Base-by-base conservation (phyloP, 2,113 vertebrate genomes). In the Hypanus sabinus region DNA sequence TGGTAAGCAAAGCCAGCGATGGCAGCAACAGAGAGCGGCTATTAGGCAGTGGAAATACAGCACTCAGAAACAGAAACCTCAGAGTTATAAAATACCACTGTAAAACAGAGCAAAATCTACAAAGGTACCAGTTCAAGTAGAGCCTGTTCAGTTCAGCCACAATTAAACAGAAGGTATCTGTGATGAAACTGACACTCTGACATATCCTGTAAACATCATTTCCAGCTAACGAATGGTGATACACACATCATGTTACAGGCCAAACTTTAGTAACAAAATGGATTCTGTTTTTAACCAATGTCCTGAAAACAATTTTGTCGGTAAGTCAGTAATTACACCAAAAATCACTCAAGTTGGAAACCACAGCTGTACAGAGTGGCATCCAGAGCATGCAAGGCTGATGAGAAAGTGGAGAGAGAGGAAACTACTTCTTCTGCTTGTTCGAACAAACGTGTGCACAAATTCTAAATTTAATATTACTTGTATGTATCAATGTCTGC, bases 1-100 rank as follows among this genome's bases (percentile, higher is more conserved):
- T 60, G n/a, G 85, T 4, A 90, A 90, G 85, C 85, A 90, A 90
- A 90, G 60, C 60, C 57, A 33, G 85, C 30, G 85, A 90, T 30
- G 85, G 85, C n/a, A 65, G 57, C 85, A 65, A 60, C 60, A 33
- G 30, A 90, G 85, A 90, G 85, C 60, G 33, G 85, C 85, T 90
- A 65, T 65, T 30, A 90, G 85, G 85, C 85, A 88, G 57, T 30
- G 16, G 85, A 90, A 90, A 90, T 18, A 90, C 60, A 90, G 85
- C 85, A 33, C 83, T 90, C 85, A 88, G 83, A 88, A 88, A 57
- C 55, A 88, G 57, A 88, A 62, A 88, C 57, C 55, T 9, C 83
- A 90, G 85, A 90, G 60, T n/a, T 62, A 90, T 27, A 14, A 65
- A 60, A 65, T 60, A 90, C 65, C 85, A 33, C 57, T 18, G 85